Evolutionary conservation across 2,113 vertebrate species (phyloP), one percentile per base, ranked within the genome.

Genomic region (Tychaedon coryphoeus): DNA sequence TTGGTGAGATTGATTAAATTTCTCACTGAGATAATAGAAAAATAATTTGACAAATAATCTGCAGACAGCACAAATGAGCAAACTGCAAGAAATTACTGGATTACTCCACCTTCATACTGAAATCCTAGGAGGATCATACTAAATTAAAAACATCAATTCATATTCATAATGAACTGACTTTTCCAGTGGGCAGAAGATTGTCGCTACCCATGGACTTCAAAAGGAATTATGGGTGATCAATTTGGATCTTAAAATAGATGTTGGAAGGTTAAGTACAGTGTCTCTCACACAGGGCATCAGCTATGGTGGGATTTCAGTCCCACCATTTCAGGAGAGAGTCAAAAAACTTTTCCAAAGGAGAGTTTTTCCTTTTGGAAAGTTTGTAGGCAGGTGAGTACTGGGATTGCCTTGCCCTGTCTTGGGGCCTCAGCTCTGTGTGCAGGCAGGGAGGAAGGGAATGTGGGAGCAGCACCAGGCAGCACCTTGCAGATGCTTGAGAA

Each of bases 61-160:
- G 50, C 5, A 86, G 62, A 65, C 17, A 53, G 62, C 19, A 50
- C 18, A 92, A 90, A 79, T 23, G 26, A 93, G 42, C 45, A 76
- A 91, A 19, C 25, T 69, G 48, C 23, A 79, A 79, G 50, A 67
- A 81, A 92, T 83, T 8, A 62, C 47, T 80, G 69, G 47, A 66
- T 91, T 90, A 73, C 10, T 65, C 34, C 23, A 60, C 18, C 25
- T 81, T 78, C 66, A 62, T 38, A 51, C 12, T 38, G 38, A 94
- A 92, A 86, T 73, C 57, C 66, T 60, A 38, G 42, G 65, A 87
- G 76, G 31, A 74, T 33, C 62, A 34, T 5, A 82, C 10, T 5
- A 84, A 88, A 92, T 77, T 80, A 91, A 87, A 86, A 90, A n/a
- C 38, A 90, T 75, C 70, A 92, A 93, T 86, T 91, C 60, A 70